Percentiles rank a stretch among this genome's conserved stretches.
phyloP scores from a whole-genome alignment of 2,113 vertebrate species.

The Centropristis striata region DNA sequence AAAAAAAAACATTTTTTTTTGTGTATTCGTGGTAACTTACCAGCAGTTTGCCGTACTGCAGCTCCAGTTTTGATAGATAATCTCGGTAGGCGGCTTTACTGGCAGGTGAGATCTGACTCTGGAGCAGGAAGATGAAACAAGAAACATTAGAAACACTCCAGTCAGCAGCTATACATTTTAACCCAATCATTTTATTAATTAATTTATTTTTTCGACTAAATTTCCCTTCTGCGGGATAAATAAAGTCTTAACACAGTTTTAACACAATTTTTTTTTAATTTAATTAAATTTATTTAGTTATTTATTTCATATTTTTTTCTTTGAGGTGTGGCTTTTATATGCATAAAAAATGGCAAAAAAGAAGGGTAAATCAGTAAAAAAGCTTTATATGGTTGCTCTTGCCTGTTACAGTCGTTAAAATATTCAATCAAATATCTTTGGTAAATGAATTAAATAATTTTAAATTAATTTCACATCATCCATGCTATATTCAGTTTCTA shows the following conservation, averaged over 20 bases:
- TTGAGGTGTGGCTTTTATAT: too few relatives aligned
- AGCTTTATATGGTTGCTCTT: not conserved
- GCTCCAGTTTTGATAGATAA: conserved; percentile 91
- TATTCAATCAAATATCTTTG: not conserved
- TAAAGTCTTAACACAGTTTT: too few relatives aligned
- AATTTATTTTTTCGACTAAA: too few relatives aligned
- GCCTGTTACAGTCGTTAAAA: not conserved
- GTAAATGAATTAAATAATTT: too few relatives aligned
- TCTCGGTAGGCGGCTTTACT: conserved; percentile 89
- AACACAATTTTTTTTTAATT: too few relatives aligned
- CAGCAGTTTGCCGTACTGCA: conserved; percentile 92
- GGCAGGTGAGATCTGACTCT: conserved; percentile 90
- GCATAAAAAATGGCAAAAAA: not conserved
- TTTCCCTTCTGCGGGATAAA: too few relatives aligned
- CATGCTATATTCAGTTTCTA: too few relatives aligned
- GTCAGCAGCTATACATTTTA: not conserved
- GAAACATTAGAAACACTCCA: not conserved
- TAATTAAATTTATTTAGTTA: too few relatives aligned
- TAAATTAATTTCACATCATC: not conserved
- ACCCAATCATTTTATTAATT: not conserved
- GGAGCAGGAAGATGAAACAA: conserved; percentile 10
- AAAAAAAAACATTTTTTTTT: too few relatives aligned
- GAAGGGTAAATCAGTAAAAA: not conserved
- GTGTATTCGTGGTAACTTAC: conserved; percentile 75
- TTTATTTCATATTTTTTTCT: too few relatives aligned